Evolutionary conservation across 2,797 vertebrate genomes (phyloP).

Genomic region (Tenualosa ilisha): DNA sequence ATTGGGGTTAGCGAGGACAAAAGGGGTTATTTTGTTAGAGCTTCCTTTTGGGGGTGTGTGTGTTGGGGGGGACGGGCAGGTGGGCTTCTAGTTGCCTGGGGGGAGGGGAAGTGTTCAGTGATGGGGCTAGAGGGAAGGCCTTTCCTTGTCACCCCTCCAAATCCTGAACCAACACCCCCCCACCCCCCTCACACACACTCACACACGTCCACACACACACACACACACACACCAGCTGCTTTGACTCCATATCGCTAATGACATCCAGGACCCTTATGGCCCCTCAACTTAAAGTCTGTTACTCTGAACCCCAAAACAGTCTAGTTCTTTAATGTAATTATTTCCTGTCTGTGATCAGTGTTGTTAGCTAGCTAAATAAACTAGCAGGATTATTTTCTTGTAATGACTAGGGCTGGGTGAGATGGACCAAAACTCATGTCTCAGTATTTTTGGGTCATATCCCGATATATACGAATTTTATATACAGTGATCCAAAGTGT

Average conservation of each 20-base stretch:
- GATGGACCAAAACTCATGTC: no score
- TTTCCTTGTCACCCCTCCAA: conserved; percentile 24
- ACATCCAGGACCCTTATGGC: background rate
- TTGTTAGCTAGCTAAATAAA: background rate
- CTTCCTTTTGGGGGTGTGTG: background rate
- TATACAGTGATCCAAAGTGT: no score
- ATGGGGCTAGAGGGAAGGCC: background rate
- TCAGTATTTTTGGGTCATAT: no score
- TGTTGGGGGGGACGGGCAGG: no score
- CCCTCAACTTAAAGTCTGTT: background rate
- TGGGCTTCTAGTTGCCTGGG: background rate
- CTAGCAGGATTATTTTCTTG: background rate
- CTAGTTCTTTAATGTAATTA: background rate
- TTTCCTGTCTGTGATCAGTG: background rate
- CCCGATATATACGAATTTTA: no score
- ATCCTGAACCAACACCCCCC: conserved; percentile 14
- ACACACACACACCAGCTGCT: conserved; percentile 51
- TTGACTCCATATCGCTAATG: conserved; percentile 43
- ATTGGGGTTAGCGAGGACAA: conserved; percentile 18
- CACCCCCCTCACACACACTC: conserved; percentile 31
- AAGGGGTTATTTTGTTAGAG: conserved; percentile 46
- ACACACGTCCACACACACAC: background rate
- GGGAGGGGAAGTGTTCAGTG: conserved; percentile 20
- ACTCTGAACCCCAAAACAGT: background rate
- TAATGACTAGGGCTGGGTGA: no score